phyloP scores from a whole-genome alignment of 2,113 vertebrate species.

The Onychostruthus taczanowskii region DNA sequence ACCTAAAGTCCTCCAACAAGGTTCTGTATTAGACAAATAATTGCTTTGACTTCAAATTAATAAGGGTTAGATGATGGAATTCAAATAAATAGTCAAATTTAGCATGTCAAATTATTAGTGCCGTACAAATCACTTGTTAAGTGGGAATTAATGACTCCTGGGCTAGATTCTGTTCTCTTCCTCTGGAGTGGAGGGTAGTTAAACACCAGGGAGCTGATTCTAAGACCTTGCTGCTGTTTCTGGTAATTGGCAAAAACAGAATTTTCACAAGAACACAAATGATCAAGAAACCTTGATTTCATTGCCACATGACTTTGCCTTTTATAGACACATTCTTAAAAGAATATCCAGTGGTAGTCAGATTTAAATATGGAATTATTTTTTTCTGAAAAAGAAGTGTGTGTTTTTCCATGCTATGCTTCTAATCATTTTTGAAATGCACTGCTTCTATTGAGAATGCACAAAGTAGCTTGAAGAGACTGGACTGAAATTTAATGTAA shows the following conservation, averaged over 20 bases:
- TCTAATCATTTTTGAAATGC: not conserved
- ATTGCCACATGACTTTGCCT: not conserved
- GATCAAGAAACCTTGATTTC: not conserved
- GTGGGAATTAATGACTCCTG: not conserved
- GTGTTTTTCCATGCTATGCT: not conserved
- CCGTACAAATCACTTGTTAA: not conserved
- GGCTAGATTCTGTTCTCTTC: not conserved
- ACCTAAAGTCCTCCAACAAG: not conserved
- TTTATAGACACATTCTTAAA: not conserved
- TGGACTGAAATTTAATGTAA: not conserved
- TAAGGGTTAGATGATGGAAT: not conserved
- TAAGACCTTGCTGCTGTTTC: not conserved
- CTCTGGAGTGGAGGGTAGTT: not conserved
- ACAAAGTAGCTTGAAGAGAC: not conserved
- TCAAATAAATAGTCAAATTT: not conserved
- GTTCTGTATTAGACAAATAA: not conserved
- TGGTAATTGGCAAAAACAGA: not conserved
- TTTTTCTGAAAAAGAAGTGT: not conserved
- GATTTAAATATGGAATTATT: not conserved
- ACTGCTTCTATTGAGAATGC: not conserved
- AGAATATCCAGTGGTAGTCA: not conserved
- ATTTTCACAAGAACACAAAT: not conserved
- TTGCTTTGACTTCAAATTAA: not conserved
- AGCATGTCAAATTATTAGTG: not conserved
- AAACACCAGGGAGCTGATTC: not conserved